A percentile compares a stretch with the other conserved stretches of the same genome.
Evolutionary conservation across 1,140 invertebrate species (phyloP).

Genomic region (Artemia franciscana): DNA sequence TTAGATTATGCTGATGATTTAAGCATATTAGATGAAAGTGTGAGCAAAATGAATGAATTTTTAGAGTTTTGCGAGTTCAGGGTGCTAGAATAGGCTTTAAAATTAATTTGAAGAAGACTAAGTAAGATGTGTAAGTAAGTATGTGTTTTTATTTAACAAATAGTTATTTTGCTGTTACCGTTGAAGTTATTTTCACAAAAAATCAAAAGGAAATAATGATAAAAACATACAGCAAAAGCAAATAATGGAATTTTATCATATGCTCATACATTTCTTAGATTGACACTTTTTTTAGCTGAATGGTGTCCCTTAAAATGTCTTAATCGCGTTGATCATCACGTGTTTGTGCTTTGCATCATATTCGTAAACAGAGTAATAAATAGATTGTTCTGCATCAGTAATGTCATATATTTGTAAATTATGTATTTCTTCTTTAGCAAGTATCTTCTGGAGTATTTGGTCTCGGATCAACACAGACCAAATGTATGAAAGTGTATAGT

Average conservation of each 20-base stretch:
- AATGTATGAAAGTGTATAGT: conserved; percentile 77
- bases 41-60: too few relatives aligned
- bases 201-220: background rate
- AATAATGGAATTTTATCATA: background rate
- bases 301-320: too few relatives aligned
- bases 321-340: too few relatives aligned
- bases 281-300: conserved; percentile 1
- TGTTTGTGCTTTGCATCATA: too few relatives aligned
- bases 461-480: conserved; percentile 65
- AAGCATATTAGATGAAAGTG: too few relatives aligned
- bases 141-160: background rate
- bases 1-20: too few relatives aligned
- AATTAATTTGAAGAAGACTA: too few relatives aligned
- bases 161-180: background rate
- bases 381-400: too few relatives aligned
- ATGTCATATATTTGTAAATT: too few relatives aligned
- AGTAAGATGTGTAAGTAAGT: background rate
- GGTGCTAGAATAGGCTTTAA: too few relatives aligned
- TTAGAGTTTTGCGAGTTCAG: too few relatives aligned
- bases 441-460: conserved; percentile 65
- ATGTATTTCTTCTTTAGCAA: conserved; percentile 22
- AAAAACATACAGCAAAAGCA: background rate
- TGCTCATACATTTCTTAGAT: background rate
- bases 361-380: too few relatives aligned
- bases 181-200: background rate